A percentile compares a stretch with the other conserved stretches of the same genome.
phyloP scores from a whole-genome alignment of 2,113 vertebrate species.

The Tachysurus vachellii region DNA sequence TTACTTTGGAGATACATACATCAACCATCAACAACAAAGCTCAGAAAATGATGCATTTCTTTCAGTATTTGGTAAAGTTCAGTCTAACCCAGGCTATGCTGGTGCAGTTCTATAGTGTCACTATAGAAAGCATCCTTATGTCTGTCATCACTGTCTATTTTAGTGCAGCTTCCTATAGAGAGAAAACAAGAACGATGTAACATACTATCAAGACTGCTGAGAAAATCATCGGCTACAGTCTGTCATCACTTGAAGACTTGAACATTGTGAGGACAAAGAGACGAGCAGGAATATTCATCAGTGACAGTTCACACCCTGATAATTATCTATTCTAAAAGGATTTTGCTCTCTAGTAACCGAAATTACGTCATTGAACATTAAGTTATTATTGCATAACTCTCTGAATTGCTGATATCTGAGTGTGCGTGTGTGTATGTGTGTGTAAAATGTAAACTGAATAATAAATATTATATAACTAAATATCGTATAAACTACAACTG shows the following conservation, averaged over 20 bases:
- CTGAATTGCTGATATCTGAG: no score
- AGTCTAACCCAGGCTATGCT: neutral
- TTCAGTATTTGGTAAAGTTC: neutral
- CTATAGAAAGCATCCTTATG: neutral
- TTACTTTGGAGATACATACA: neutral
- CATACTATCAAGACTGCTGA: neutral
- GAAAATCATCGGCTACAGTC: neutral
- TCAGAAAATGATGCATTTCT: neutral
- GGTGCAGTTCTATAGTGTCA: neutral
- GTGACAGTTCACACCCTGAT: neutral
- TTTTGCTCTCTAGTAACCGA: neutral
- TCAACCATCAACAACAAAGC: neutral
- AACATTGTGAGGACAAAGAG: neutral
- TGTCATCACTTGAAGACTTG: neutral
- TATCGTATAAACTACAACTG: neutral
- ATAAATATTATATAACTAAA: no score
- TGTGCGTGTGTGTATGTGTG: no score
- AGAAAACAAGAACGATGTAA: neutral
- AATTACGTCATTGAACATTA: neutral
- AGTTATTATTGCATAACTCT: no score
- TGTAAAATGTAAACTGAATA: no score
- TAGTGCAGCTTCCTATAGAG: neutral
- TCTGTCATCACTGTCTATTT: neutral
- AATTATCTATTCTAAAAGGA: neutral
- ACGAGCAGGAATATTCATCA: neutral